A percentile compares a stretch with the other conserved stretches of the same genome.
Evolutionary conservation across 2,888 invertebrate genomes (phyloP).

Genomic region (Eristalis pertinax): DNA sequence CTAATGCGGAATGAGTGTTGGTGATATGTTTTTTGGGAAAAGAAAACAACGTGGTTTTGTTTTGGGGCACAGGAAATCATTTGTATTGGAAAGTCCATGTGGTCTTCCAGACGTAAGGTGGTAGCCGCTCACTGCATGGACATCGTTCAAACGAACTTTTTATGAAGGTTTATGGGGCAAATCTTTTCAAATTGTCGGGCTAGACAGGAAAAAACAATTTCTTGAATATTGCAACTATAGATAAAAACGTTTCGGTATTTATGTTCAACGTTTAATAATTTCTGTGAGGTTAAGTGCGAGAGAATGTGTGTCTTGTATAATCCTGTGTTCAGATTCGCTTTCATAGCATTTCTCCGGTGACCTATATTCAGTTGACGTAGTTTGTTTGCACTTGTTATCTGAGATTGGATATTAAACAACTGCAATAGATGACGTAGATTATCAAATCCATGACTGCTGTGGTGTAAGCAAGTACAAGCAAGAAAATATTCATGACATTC

Average conservation of each 20-base stretch:
- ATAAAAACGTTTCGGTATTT: background rate
- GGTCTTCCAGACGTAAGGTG: conserved; percentile 17
- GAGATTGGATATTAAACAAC: no score
- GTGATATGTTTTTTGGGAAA: conserved; percentile 42
- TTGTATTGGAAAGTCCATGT: conserved; percentile 39
- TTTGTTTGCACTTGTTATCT: no score
- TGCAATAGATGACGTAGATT: no score
- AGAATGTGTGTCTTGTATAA: background rate
- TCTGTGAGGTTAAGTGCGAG: background rate
- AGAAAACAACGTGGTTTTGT: conserved; percentile 57
- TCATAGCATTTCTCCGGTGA: no score
- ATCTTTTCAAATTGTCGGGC: conserved; percentile 37
- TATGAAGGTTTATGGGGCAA: conserved; percentile 28
- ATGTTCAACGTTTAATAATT: background rate
- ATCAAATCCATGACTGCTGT: no score
- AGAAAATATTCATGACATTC: no score
- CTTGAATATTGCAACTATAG: background rate
- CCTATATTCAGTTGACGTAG: no score
- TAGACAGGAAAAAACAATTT: conserved; percentile 10
- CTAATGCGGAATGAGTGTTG: conserved; percentile 15
- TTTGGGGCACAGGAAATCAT: conserved; percentile 41
- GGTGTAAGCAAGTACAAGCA: no score
- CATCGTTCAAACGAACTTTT: conserved; percentile 25
- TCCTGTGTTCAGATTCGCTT: background rate
- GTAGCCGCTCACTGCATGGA: conserved; percentile 15